A percentile compares a stretch with the other conserved stretches of the same genome.
Evolutionary conservation across 2,888 invertebrate species (phyloP).

Genomic region (Serripes groenlandicus): DNA sequence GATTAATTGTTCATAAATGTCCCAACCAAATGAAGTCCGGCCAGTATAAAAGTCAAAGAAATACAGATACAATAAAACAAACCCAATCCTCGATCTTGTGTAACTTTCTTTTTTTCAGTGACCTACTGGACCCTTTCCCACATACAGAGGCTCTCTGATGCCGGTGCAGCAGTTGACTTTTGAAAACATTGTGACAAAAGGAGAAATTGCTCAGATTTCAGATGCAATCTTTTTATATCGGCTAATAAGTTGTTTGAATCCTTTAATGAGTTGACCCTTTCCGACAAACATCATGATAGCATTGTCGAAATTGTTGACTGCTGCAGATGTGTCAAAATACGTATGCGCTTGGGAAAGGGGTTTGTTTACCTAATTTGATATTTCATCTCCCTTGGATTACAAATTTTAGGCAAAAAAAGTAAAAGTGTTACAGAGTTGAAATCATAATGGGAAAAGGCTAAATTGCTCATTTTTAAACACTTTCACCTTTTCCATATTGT

Average conservation of each 20-base stretch:
- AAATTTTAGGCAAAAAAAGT: no score
- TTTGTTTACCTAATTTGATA: no score
- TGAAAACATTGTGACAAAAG: not conserved
- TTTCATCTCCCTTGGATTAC: no score
- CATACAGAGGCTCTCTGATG: not conserved
- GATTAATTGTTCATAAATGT: slow-evolving; percentile 24
- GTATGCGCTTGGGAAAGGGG: not conserved
- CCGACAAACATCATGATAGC: no score
- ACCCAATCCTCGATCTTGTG: not conserved
- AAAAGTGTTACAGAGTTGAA: no score
- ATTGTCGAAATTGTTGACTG: no score
- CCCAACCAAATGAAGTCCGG: not conserved
- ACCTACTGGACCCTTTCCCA: not conserved
- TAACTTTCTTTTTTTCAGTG: not conserved
- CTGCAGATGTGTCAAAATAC: no score
- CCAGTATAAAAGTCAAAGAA: slow-evolving; percentile 16
- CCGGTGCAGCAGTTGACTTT: not conserved
- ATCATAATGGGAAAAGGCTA: no score
- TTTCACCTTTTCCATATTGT: no score
- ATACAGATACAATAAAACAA: not conserved
- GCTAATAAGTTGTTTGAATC: not conserved
- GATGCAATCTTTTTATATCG: not conserved
- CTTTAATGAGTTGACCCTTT: not conserved
- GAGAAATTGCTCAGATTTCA: not conserved
- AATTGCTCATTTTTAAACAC: no score